Base-by-base conservation (phyloP, 1,140 invertebrate species). In the Drosophila ficusphila region DNA sequence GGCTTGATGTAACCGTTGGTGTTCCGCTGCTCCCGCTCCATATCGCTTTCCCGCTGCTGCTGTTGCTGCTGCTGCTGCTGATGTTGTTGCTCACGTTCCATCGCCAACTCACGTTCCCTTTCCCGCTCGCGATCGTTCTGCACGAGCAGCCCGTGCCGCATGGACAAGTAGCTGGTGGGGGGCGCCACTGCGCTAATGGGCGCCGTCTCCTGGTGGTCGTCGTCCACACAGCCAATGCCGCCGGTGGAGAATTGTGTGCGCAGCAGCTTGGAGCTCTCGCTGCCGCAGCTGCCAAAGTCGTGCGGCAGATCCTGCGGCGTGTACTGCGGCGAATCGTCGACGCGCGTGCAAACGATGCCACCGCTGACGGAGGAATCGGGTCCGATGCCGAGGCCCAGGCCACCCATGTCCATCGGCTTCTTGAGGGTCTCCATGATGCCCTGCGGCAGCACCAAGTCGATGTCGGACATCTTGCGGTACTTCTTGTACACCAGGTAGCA, bases 241-340 rank as follows among this genome's bases (percentile, higher is more conserved):
- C 39, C 44, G 9, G 62, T 69, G 0, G 58, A 62, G 7, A 75
- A 76, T n/a, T 42, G 70, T 41, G 74, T 86, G 21, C 65, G 65
- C 9, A 86, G 19, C 34, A 88, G 46, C 18, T 88, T 88, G 12
- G 82, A 74, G 44, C 83, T 88, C 31, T 88, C 82, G 21, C 79
- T 88, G 44, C 82, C 78, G 34, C 42, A 76, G 47, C 69, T 82
- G 36, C 74, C 61, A 3, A 82, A 81, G 29, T 86, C 81, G 21
- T 81, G 81, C n/a, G 62, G 77, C 27, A 68, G 34, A 33, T 85
- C 77, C 42, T 69, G 73, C 0, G 54, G 53, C 9, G 68, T 61
- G 67, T 73, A 61, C 19, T 51, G 53, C 7, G 76, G 56, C 6
- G 61, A 33, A 3, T 57, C 33, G 25, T 72, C 82, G 2, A 86